Conservation (phyloP, 1,140 invertebrate genomes). For the Brachionus koreanus region DNA sequence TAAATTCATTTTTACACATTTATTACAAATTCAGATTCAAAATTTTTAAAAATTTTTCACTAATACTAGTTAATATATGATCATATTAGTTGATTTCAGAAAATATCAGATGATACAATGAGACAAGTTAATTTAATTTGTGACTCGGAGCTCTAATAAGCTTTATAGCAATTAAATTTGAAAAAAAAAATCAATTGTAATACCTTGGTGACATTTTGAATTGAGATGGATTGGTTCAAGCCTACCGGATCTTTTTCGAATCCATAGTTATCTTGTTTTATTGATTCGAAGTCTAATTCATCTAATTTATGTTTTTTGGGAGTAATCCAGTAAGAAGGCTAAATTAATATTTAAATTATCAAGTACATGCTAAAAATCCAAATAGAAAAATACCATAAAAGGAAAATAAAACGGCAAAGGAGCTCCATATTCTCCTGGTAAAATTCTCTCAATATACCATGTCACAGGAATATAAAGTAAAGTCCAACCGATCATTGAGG, state of each 20-base stretch:
- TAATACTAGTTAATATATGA: too few relatives aligned
- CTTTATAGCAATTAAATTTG: constrained; percentile 51
- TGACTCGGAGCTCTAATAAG: too few relatives aligned
- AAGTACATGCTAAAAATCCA: constrained; percentile 53
- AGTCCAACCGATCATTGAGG: constrained; percentile 61
- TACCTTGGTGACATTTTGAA: constrained; percentile 64
- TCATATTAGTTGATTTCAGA: too few relatives aligned
- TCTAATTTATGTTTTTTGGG: background rate
- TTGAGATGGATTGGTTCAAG: constrained; percentile 46
- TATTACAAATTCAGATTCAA: too few relatives aligned
- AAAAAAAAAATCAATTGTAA: constrained; percentile 65
- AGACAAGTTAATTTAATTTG: too few relatives aligned
- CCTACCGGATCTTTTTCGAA: constrained; percentile 39
- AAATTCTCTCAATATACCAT: constrained; percentile 66
- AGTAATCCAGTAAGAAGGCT: constrained; percentile 11
- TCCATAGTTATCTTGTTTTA: constrained; percentile 9
- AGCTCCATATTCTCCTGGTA: constrained; percentile 64
- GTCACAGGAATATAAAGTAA: constrained; percentile 59
- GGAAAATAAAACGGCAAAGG: constrained; percentile 61
- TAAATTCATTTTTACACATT: too few relatives aligned
- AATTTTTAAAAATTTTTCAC: too few relatives aligned
- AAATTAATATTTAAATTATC: background rate
- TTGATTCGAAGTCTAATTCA: background rate
- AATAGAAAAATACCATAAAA: constrained; percentile 60
- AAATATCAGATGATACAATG: too few relatives aligned